Base-by-base conservation (phyloP, 2,888 invertebrate genomes). In the Lepidochrysops patricia region DNA sequence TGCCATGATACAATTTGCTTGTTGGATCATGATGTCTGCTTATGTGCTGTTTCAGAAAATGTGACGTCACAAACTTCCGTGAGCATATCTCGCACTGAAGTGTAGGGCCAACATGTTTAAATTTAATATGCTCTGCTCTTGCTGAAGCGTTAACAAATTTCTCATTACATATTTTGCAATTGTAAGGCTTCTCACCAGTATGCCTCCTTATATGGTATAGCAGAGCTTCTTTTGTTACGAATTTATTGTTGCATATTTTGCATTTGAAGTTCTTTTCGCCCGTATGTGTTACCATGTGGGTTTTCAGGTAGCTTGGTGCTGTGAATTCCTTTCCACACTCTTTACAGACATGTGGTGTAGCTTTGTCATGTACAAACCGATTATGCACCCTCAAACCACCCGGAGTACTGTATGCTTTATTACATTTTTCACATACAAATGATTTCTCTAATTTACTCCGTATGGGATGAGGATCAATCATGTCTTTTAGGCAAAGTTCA, bases 111-210 rank as follows among this genome's bases (percentile, higher is more conserved):
- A 81, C 70, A 66, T 88, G 88, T 68, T 83, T 88, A 48, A 78
- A 83, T 60, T 85, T 88, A 0, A 83, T 80, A 63, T 89, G 89
- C 59, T 89, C 88, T 3, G 85, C 84, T 61, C 88, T 76, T 1
- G 84, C 79, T 0, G 89, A 88, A 0, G 88, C 80, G 68, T 88
- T 88, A 0, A 89, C 85, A 72, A 88, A 89, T 62, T 68, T 79
- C 58, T 87, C 84, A 61, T 71, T 70, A 54, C 88, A 89, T 29
- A 74, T 61, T 13, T 80, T 77, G 63, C 88, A 89, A 12, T 74
- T 73, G 32, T 84, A 89, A 0, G 88, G 88, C 59, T 82, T 84
- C 62, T 88, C 89, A 0, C 89, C 89, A 0, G 87, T 88, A 62
- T 89, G 89, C 26, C 86, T 70, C 57, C 89, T 69, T 0, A 79